phyloP scores from a whole-genome alignment of 2,888 invertebrate genomes.

The Caenorhabditis parvicauda region DNA sequence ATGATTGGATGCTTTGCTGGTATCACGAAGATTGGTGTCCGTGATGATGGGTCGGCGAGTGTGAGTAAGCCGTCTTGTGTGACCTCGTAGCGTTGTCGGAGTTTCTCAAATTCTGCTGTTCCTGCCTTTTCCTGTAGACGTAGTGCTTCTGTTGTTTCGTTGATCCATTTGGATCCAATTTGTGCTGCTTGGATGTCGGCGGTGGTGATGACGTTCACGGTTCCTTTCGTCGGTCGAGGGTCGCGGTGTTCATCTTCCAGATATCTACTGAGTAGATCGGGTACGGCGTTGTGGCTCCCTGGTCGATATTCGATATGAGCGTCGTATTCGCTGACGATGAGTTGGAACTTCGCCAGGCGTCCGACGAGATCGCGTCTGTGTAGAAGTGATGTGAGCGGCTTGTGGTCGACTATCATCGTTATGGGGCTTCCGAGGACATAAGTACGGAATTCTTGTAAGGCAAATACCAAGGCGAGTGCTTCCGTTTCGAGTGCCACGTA shows the following conservation, averaged over 20 bases:
- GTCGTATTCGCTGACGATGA: conserved; percentile 9
- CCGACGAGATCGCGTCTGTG: conserved; percentile 14
- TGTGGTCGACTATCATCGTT: conserved; percentile 17
- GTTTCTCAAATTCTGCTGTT: too few species aligned
- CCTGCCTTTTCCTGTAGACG: too few species aligned
- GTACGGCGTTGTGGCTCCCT: conserved; percentile 24
- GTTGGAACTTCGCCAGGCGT: conserved; percentile 18
- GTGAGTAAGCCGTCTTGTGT: conserved; percentile 7
- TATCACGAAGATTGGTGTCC: too few species aligned
- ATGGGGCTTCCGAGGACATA: conserved; percentile 17
- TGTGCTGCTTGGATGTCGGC: too few species aligned
- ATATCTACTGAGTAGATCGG: conserved; percentile 27
- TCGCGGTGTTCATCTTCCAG: too few species aligned
- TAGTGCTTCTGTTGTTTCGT: not conserved
- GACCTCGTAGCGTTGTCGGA: too few species aligned
- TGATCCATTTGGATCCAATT: too few species aligned
- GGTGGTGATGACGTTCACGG: too few species aligned
- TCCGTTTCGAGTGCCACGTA: conserved; percentile 20
- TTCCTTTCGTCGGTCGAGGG: too few species aligned
- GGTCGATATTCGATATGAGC: too few species aligned
- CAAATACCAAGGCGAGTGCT: conserved; percentile 15
- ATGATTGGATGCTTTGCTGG: too few species aligned
- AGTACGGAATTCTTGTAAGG: conserved; percentile 10
- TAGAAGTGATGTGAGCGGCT: conserved; percentile 12
- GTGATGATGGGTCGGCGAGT: too few species aligned